Evolutionary conservation across 2,888 invertebrate species (phyloP).

Genomic region (Protodeltote pygarga): DNA sequence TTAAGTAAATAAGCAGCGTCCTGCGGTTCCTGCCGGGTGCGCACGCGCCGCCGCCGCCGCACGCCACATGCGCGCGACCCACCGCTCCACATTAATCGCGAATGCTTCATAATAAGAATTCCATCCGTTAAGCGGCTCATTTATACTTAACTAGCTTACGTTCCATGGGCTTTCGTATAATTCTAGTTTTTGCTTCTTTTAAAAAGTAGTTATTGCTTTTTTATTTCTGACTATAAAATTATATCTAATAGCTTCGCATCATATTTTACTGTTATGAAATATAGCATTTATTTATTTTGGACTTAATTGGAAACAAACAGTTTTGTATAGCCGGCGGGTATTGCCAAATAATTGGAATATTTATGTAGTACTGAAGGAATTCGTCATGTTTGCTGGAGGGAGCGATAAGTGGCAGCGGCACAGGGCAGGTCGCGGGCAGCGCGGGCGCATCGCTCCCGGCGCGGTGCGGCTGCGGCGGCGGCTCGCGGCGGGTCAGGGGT

Average conservation of each 20-base stretch:
- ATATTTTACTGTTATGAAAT: constrained; percentile 28
- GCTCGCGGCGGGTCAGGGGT: constrained; percentile 71
- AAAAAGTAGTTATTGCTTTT: constrained; percentile 36
- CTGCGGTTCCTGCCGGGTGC: constrained; percentile 79
- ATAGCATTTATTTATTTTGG: constrained; percentile 12
- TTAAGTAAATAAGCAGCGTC: constrained; percentile 84
- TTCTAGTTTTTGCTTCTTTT: constrained; percentile 47
- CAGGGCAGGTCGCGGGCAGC: constrained; percentile 18
- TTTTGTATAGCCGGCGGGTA: constrained; percentile 7
- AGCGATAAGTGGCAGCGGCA: constrained; percentile 36
- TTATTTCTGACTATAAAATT: constrained; percentile 27
- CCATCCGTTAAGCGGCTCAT: constrained; percentile 59
- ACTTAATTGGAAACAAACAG: constrained; percentile 1
- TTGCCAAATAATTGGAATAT: constrained; percentile 23
- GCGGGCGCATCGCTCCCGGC: constrained; percentile 45
- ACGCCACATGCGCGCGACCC: constrained; percentile 35
- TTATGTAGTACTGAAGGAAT: constrained; percentile 12
- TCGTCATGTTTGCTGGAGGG: constrained; percentile 39
- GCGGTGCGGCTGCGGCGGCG: constrained; percentile 52
- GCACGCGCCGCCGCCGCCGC: constrained; percentile 49
- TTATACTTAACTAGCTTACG: constrained; percentile 55
- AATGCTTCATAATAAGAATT: constrained; percentile 70
- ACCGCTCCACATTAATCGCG: constrained; percentile 47
- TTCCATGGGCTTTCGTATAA: constrained; percentile 48
- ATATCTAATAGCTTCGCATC: constrained; percentile 22